These are phyloP conservation scores for Bucorvus abyssinicus DNA, from an alignment of 2,797 vertebrate species.

Conservation along the genomic window DNA sequence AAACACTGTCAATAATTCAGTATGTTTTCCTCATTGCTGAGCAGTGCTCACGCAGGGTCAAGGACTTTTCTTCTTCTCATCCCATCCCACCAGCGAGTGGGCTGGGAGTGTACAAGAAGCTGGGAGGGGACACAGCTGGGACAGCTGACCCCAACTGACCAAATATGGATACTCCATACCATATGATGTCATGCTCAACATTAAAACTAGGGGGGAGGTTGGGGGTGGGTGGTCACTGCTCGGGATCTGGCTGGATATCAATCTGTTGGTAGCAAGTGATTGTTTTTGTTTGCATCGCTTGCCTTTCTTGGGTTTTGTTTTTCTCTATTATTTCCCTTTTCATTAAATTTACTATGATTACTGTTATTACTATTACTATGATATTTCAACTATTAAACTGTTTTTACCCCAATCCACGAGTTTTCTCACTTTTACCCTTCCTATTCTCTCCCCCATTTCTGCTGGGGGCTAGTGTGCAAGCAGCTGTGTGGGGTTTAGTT, in stretches of 20 bases:
- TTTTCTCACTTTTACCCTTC: not conserved
- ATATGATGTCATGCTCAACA: not conserved
- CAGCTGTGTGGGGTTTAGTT: not conserved
- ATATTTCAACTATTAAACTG: not conserved
- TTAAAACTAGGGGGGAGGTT: not conserved
- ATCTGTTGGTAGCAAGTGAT: not conserved
- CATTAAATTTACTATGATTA: not conserved
- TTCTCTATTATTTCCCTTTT: not conserved
- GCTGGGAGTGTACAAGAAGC: not conserved
- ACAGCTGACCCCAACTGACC: not conserved
- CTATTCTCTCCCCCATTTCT: not conserved
- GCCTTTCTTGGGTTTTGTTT: not conserved
- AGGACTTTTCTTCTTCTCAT: not conserved
- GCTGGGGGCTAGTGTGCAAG: rapidly evolving
- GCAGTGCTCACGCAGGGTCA: not conserved
- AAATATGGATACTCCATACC: not conserved
- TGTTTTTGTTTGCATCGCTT: not conserved
- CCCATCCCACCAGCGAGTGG: rapidly evolving
- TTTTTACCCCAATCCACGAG: not conserved
- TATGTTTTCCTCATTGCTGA: not conserved
- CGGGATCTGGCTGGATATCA: not conserved
- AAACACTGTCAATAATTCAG: not conserved
- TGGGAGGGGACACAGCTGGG: not conserved
- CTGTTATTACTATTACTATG: not conserved
- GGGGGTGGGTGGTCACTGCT: rapidly evolving